Base-by-base conservation (phyloP, 2,888 invertebrate species). In the Stenichneumon culpator region DNA sequence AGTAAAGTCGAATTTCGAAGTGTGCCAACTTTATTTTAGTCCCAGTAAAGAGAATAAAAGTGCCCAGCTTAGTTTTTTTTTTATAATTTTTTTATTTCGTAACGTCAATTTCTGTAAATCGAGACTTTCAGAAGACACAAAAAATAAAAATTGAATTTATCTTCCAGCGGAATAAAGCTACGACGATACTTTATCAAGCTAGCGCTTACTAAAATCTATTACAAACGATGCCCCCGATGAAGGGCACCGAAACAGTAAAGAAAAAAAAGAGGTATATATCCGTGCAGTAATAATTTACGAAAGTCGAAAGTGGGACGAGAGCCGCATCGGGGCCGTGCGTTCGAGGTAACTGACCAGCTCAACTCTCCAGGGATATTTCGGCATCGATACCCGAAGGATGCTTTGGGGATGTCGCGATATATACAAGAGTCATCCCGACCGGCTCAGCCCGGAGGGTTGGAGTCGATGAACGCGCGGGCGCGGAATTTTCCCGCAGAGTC, bases 271-370 rank as follows among this genome's bases (percentile, higher is more conserved):
- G 47, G 50, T 19, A 16, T 63, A 11, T 50, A 14, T 14, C 28
- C 65, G 39, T n/a, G 54, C 16, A 9, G 86, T 70, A 82, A 82
- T 86, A 83, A 82, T 83, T 86, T 83, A 74, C 86, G 60, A 69
- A 86, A 86, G 78, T 78, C 44, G 50, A 86, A 86, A 83, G 73
- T 86, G 75, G 80, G 57, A 75, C 72, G 75, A 39, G 65, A 72
- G 73, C 16, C 44, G 77, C 68, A 54, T 77, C 67, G 77, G 25
- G 44, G 57, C 32, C 69, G 63, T 52, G 72, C 69, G 68, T 83
- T 67, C 52, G 52, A 25, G 77, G 77, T 16, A 65, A 77, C 77
- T 77, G 77, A 77, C 77, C 77, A 67, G 77, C 54, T 32, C 77
- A 54, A 39, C 16, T 52, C 77, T 68, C 77, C 77, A 22, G 77